Percentiles rank a stretch among this genome's conserved stretches.
These are phyloP conservation scores for Trichonephila inaurata DNA, from an alignment of 1,140 invertebrate species.

Conservation along the genomic window DNA sequence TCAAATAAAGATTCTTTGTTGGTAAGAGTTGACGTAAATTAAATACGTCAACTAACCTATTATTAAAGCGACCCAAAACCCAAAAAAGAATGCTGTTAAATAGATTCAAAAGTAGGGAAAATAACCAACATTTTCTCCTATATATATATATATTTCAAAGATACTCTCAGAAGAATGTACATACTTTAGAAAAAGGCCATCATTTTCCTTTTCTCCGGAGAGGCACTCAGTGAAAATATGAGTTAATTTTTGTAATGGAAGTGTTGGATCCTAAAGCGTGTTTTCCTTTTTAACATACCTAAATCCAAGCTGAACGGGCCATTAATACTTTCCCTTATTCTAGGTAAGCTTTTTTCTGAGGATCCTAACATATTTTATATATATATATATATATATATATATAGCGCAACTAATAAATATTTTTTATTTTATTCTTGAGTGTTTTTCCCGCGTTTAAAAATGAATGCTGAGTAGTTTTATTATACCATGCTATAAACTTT, in stretches of 20 bases:
- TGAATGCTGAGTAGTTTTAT: too few species aligned
- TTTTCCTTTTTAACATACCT: neutral
- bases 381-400: too few species aligned
- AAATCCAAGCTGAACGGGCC: neutral
- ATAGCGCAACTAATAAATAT: too few species aligned
- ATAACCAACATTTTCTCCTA: neutral
- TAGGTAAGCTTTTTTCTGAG: neutral
- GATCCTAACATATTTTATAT: neutral
- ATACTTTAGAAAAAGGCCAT: neutral
- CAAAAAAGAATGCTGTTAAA: neutral
- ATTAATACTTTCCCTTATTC: neutral
- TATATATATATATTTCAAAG: neutral
- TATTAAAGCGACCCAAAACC: too few species aligned
- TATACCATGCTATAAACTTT: too few species aligned
- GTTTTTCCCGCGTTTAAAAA: too few species aligned
- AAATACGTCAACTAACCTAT: too few species aligned
- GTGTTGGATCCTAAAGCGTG: neutral
- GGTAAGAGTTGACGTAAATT: too few species aligned
- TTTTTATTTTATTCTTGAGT: neutral
- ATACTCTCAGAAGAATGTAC: neutral
- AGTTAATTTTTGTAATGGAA: conserved; percentile 11
- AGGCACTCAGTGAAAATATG: neutral
- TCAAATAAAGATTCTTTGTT: too few species aligned
- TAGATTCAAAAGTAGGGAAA: neutral
- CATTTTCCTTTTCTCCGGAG: neutral